Base-by-base conservation (phyloP, 2,113 vertebrate genomes). In the Dolichotis patagonum region DNA sequence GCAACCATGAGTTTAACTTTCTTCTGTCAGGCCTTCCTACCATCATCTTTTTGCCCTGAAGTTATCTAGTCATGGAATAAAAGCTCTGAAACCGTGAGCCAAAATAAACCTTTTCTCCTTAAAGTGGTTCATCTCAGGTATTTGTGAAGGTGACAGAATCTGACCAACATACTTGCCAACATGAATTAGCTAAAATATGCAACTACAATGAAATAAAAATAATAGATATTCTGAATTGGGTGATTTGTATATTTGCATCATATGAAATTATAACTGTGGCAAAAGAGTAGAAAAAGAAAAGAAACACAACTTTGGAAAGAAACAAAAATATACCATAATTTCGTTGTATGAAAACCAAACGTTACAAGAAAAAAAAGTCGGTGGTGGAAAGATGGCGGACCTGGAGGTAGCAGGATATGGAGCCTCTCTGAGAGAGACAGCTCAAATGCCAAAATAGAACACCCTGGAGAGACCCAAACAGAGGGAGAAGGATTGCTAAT, bases 271-370 rank as follows among this genome's bases (percentile, higher is more conserved):
- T n/a, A 84, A 0, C 49, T 69, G 63, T 88, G 93, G 60, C 73
- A 58, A 86, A 35, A 43, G 32, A 60, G 2, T 90, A 26, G 63
- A 65, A 46, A 38, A 85, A 93, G 63, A 96, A 54, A 80, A 62
- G 52, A 73, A 75, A 49, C 78, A 49, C 19, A 97, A 83, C 9
- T 52, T 85, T 84, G 54, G 6, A 85, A 85, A 90, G 12, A 95
- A 90, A 91, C 28, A n/a, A 62, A 92, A 95, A 84, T 58, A 69
- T 87, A 22, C 12, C 63, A 75, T 86, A 67, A 96, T 56, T 24
- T 96, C 83, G 49, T 86, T 97, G 28, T 86, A 11, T 95, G 73
- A 58, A 87, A 89, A 32, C 28, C 85, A 84, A 85, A 91, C 96
- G 35, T 85, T 97, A 91, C n/a, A 75, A 94, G 12, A 52, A 38